Base-by-base conservation (phyloP, 2,113 vertebrate species). In the Mungos mungo region DNA sequence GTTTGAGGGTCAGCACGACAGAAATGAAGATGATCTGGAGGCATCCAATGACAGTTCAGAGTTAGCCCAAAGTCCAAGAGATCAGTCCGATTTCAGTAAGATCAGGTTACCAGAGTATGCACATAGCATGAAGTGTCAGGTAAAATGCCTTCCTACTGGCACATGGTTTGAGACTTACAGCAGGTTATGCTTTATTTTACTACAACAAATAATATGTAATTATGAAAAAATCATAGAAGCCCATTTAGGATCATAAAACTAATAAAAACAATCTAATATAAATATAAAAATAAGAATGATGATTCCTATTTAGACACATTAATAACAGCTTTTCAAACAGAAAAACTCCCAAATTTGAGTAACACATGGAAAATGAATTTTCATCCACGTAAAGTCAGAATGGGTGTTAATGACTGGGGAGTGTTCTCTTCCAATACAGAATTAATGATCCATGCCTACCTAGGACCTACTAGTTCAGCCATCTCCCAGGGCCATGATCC, bases 121-220 rank as follows among this genome's bases (percentile, higher is more conserved):
- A n/a, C 63, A 15, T 60, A 81, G 69, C 65, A 76, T 21, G 19
- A 63, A 84, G 13, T 27, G 9, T 35, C 76, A 72, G 15, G 35
- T 45, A 91, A 96, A 92, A 93, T 85, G 81, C 33, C 93, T 88
- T 88, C 89, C 38, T 89, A 79, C n/a, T 68, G 79, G 74, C 15
- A 87, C 63, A 65, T n/a, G 60, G 71, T 91, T 91, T 25, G 81
- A 52, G 74, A 54, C 84, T 72, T 94, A 52, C 38, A 68, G 33
- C 57, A 94, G 91, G 52, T 82, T 91, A 91, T 95, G n/a, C 85
- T 97, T 84, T 86, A n/a, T 91, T 92, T 97, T 84, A 76, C 6
- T 21, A 35, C 80, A 84, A 85, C n/a, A 82, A 72, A 4, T 41
- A 54, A 87, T 60, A 88, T 74, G 88, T 74, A 97, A 82, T 90